Conservation (phyloP, 2,797 vertebrate species). For the Macropus fuliginosus region DNA sequence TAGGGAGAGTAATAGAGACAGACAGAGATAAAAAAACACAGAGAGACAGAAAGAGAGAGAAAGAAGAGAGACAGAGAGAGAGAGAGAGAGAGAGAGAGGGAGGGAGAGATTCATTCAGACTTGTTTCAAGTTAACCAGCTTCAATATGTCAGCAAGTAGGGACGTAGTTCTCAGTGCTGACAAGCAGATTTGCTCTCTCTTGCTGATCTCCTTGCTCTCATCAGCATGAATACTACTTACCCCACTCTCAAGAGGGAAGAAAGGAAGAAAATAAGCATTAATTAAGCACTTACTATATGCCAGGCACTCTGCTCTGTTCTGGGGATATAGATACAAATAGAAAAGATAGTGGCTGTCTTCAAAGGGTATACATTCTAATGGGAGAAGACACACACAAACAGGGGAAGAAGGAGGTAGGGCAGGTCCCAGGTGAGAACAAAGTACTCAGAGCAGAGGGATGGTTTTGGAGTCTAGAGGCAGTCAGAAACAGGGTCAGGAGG, state of each 20-base stretch:
- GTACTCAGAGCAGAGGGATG: neutral
- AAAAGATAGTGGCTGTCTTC: neutral
- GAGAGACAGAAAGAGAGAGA: neutral
- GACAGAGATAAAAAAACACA: neutral
- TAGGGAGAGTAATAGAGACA: too few species aligned
- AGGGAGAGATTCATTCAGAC: neutral
- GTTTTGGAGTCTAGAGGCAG: too few species aligned
- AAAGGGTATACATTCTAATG: neutral
- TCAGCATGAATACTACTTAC: neutral
- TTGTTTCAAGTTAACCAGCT: constrained; percentile 10
- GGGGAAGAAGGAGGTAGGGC: neutral
- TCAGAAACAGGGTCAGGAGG: too few species aligned
- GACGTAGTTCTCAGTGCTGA: neutral
- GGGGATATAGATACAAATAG: neutral
- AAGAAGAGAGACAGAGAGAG: too few species aligned
- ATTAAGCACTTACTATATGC: neutral
- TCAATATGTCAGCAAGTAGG: neutral
- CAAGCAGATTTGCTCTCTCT: neutral
- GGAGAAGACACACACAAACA: neutral
- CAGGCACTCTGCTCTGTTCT: neutral
- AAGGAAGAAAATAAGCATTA: neutral
- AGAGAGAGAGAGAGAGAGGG: neutral
- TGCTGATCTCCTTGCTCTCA: neutral
- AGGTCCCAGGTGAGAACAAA: neutral
- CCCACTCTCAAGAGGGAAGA: neutral